Percentiles rank a stretch among this genome's conserved stretches.
phyloP scores from a whole-genome alignment of 2,888 invertebrate species.

The Therioaphis trifolii region DNA sequence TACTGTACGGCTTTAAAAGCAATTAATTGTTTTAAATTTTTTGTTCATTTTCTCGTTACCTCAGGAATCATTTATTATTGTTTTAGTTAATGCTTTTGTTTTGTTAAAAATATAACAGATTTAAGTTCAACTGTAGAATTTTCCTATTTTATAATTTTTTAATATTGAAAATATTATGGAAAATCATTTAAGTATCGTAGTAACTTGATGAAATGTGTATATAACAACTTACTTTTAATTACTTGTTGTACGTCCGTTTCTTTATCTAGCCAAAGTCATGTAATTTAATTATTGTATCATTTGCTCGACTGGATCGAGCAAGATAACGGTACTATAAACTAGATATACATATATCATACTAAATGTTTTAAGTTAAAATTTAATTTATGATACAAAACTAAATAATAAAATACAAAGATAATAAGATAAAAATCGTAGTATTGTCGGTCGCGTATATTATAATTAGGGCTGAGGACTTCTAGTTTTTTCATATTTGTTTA shows the following conservation, averaged over 20 bases:
- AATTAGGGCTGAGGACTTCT: too few relatives aligned
- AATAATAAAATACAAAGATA: not conserved
- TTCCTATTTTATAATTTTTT: not conserved
- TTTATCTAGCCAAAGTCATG: not conserved
- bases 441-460: too few relatives aligned
- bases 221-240: not conserved
- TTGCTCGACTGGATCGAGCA: constrained; percentile 27
- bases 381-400: constrained; percentile 12
- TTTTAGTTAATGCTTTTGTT: constrained; percentile 20
- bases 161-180: not conserved
- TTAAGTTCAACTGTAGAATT: not conserved
- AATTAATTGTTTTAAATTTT: not conserved
- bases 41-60: not conserved
- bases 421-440: not conserved
- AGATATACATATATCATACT: constrained; percentile 34
- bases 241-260: not conserved
- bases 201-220: not conserved
- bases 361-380: constrained; percentile 26
- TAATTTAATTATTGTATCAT: not conserved
- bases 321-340: constrained; percentile 39
- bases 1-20: not conserved
- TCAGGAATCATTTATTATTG: not conserved
- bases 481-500: too few relatives aligned
- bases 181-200: not conserved
- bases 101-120: constrained; percentile 15